Evolutionary conservation across 2,888 invertebrate species (phyloP), one percentile per base, ranked within the genome.

Genomic region (Helleia helle): DNA sequence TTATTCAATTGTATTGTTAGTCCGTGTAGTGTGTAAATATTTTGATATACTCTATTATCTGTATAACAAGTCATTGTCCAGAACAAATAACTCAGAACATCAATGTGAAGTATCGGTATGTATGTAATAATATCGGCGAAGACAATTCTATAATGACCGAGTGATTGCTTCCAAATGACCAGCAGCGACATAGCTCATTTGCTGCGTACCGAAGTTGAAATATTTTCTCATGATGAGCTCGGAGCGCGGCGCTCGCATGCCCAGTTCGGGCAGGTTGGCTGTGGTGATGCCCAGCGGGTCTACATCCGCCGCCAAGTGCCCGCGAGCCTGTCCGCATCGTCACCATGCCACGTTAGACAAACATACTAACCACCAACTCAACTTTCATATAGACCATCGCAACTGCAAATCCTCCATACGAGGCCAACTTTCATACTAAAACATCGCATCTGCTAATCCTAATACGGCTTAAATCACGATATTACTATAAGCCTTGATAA

Each of bases 251-350:
- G 80, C 84, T 56, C 84, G 80, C 79, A 79, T 72, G 71, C 84
- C 84, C 70, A 84, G 70, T 54, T 63, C 64, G 62, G 84, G 84
- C 79, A 88, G 87, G 72, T 88, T 88, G 66, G 89, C 88, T 84
- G 90, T 90, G 81, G 88, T 92, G 86, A 97, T 95, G 87, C 93
- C 94, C 74, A 97, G 90, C 57, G 97, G 97, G 87, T 97, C 97
- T 88, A 97, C 87, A 72, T 93, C 93, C 57, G 96, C 94, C 64
- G 94, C 93, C 86, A 95, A 91, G 88, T 97, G 96, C 70, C 96
- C 97, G 81, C 96, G 92, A 76, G 94, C 92, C 95, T 96, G 88
- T 56, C 68, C 67, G 65, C 69, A 70, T 65, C 73, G 71, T 64
- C 68, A 70, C 65, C 75, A 71, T 62, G 60, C 55, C 59, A 59